Evolutionary conservation across 2,888 invertebrate genomes (phyloP), one percentile per base, ranked within the genome.

Genomic region (Yponomeuta plumbellus): DNA sequence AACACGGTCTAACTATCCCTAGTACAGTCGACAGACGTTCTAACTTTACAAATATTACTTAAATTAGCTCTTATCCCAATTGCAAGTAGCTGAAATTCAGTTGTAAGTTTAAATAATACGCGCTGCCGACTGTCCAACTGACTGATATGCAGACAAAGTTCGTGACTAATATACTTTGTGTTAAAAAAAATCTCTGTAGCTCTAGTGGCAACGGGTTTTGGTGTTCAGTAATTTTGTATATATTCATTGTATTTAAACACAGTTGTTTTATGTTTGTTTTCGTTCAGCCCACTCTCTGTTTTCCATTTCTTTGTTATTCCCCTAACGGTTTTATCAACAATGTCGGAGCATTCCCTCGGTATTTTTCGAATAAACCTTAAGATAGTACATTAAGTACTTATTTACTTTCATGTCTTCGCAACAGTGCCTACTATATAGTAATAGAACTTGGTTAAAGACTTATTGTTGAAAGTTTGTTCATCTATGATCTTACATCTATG

Each of bases 291-390:
- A 59, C 21, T 59, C 22, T 59, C n/a, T 34, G 26, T 58, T 58
- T 61, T 61, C 21, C n/a, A n/a, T 61, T 61, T 34, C 61, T 61
- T 61, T 61, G 23, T 34, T 61, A 26, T 61, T n/a, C 23, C 34
- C 11, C 23, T 5, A 5, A 8, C 13, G 11, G 13, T 61, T 3
- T 11, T 61, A 23, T 26, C 26, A 26, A 61, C 61, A 61, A n/a
- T 61, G 23, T 61, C 61, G 61, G 61, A 61, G 61, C 61, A 61
- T 61, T n/a, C 21, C 4, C 21, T n/a, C 58, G 58, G 22, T 58
- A 21, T 8, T 20, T 21, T 58, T 58, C 58, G 58, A 22, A 58
- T 2, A 8, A 58, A 58, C 2, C 44, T 52, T 13, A 17, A 3
- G 17, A 52, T 17, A 17, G 17, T 44, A 17, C 17, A 52, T 17